Conservation (phyloP, 2,113 vertebrate species). For the Lophius piscatorius region DNA sequence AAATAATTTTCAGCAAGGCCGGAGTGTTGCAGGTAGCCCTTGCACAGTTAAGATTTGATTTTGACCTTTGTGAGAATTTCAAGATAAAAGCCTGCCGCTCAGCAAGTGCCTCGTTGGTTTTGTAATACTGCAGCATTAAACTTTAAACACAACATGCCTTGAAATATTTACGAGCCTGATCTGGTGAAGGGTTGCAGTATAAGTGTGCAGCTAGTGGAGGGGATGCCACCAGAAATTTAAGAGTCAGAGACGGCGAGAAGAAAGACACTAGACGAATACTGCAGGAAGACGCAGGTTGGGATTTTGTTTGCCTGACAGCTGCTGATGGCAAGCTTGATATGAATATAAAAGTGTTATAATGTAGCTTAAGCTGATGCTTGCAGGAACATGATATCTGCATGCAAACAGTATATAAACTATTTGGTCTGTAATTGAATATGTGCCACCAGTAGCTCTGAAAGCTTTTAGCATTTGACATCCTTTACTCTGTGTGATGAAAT, state of each 20-base stretch:
- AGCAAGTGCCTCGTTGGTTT: constrained; percentile 29
- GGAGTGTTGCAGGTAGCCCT: not conserved
- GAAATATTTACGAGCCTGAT: constrained; percentile 74
- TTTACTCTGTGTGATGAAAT: not conserved
- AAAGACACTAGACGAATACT: constrained; percentile 16
- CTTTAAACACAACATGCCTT: constrained; percentile 59
- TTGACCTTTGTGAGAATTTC: not conserved
- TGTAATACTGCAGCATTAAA: constrained; percentile 50
- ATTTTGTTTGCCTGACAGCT: constrained; percentile 30
- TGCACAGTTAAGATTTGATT: not conserved
- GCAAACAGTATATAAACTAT: constrained; percentile 1
- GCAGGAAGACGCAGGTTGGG: constrained; percentile 21
- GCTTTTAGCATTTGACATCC: not conserved
- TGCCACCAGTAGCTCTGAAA: not conserved
- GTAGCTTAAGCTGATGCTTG: not conserved
- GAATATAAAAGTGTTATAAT: not conserved
- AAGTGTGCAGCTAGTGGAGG: constrained; percentile 2
- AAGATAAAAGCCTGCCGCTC: constrained; percentile 5
- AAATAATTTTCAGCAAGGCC: not conserved
- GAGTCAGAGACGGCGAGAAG: constrained; percentile 25
- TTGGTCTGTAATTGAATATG: not conserved
- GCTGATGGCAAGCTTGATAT: constrained; percentile 67
- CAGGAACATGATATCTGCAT: not conserved
- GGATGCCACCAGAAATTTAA: constrained; percentile 50
- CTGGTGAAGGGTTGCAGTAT: constrained; percentile 59